Evolutionary conservation across 2,797 vertebrate species (phyloP), one percentile per base, ranked within the genome.

Genomic region (Clarias pachynema): DNA sequence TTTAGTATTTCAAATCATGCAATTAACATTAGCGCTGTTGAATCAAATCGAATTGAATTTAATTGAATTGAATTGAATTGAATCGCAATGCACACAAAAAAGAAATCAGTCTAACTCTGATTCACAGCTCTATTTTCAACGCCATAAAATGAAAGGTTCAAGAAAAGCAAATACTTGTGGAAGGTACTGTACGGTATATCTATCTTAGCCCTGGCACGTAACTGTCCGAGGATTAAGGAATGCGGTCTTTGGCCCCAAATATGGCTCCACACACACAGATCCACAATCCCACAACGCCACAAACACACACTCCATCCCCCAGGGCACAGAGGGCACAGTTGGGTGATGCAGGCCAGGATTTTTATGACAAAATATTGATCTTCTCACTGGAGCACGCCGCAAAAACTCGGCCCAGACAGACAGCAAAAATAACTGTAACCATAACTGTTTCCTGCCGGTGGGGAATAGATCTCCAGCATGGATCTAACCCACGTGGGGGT

Each of bases 391-490:
- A 93, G 94, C 94, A 96, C 95, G 91, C 96, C 95, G 96, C 97
- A 97, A 97, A 97, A 97, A 97, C 96, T 96, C 95, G 95, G 96
- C 95, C 95, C 96, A 97, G 97, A 97, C 96, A 97, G 96, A 98
- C 97, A 98, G 97, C 97, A 97, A 96, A 98, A 98, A 98, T 97
- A 98, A 97, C 96, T 97, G 97, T 96, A 97, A 97, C 97, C 95
- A 94, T 96, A 96, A 94, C 95, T 93, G 96, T 95, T 97, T 98
- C 96, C 96, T 96, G 95, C 93, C 95, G 73, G 37, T 95, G 95
- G 95, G 95, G 96, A 98, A 97, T 96, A 95, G 96, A 98, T 97
- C 97, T 96, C 95, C 95, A 95, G 95, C 96, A 95, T 96, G 96
- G 62, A 66, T 80, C 24, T 92, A 91, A 93, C 93, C 91, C 95